Evolutionary conservation across 2,888 invertebrate species (phyloP), one percentile per base, ranked within the genome.

Genomic region (Lasioglossum villosulum): DNA sequence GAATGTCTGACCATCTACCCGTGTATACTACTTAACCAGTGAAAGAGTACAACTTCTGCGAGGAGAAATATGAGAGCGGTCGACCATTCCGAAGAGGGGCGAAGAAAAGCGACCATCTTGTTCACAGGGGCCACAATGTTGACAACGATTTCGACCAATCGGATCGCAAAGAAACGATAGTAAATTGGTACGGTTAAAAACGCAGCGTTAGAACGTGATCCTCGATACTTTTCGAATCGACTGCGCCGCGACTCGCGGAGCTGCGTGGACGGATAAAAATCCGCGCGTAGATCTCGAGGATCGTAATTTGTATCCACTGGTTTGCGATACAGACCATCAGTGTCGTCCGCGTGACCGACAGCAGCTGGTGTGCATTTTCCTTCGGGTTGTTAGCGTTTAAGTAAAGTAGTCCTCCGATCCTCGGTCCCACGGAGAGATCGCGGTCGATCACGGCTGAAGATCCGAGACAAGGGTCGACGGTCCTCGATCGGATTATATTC

Each of bases 311-410:
- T 12, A n/a, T 30, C 80, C 34, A 52, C 14, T 66, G 42, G 34
- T 71, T 48, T 75, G 19, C 23, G 27, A 89, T 91, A 91, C 90
- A 88, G 80, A 91, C 90, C 90, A 91, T 91, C 91, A 91, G 91
- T 91, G 83, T 90, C 82, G 84, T 83, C 87, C 88, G 80, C 83
- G 84, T 88, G 78, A 80, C 73, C 80, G 52, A 75, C 75, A 72
- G 78, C 70, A 75, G 76, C 76, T 71, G 82, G 82, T 82, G 79
- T 83, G 85, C 90, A 90, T 89, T 80, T 70, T 84, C 70, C 78
- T 45, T 80, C 45, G 70, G 70, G 30, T 52, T 39, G 37, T 48
- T n/a, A 30, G 73, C 52, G 52, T 56, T 63, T 63, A 63, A 63
- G 71, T 68, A 39, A 75, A 78, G 6, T 39, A 27, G 80, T 82